phyloP scores from a whole-genome alignment of 2,113 vertebrate genomes.

The Amphilophus citrinellus region DNA sequence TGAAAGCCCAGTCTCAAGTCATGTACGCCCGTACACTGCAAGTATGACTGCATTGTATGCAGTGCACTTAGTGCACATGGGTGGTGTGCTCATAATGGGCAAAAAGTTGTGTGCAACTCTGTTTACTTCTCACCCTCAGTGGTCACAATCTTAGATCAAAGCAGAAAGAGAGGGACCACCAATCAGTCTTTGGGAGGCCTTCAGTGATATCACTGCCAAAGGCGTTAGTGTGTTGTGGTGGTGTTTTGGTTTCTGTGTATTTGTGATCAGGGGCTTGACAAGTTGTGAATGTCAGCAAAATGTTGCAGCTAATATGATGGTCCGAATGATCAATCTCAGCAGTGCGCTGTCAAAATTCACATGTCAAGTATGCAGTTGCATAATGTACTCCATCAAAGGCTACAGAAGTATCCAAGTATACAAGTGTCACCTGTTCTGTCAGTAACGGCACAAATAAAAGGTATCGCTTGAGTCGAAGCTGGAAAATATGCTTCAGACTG shows the following conservation, averaged over 20 bases:
- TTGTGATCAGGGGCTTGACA: no score
- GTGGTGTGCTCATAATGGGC: neutral
- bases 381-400: no score
- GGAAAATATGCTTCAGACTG: neutral
- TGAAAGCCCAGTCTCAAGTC: neutral
- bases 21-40: neutral
- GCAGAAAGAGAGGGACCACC: neutral
- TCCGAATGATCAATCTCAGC: no score
- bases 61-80: neutral
- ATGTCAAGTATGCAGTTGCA: no score
- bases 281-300: no score
- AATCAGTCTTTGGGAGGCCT: neutral
- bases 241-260: neutral
- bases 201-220: neutral
- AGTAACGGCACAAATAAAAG: neutral
- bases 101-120: neutral
- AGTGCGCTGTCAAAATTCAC: no score
- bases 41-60: neutral
- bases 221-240: neutral
- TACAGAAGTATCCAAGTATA: no score
- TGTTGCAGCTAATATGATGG: no score
- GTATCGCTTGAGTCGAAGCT: slow-evolving; percentile 7
- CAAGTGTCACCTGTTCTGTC: neutral
- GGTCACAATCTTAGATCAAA: neutral
- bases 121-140: neutral